Conservation (phyloP, 1,140 invertebrate species). For the Dendrolimus kikuchii region DNA sequence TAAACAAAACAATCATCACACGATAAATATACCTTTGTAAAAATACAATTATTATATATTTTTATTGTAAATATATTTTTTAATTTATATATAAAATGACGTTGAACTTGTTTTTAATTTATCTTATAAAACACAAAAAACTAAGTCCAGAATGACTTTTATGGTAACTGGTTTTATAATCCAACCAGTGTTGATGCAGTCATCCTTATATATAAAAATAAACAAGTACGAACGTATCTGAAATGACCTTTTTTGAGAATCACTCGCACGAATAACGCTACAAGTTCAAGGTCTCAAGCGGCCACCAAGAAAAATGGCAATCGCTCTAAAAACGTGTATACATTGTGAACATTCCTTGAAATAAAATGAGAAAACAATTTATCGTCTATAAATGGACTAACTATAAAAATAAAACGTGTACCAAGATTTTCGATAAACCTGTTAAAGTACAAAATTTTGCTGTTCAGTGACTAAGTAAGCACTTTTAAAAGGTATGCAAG, state of each 20-base stretch:
- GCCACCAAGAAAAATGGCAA: slow-evolving; percentile 19
- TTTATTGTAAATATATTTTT: slow-evolving; percentile 15
- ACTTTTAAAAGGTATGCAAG: slow-evolving; percentile 28
- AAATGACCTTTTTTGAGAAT: no score
- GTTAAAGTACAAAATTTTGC: slow-evolving; percentile 35
- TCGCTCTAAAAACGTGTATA: slow-evolving; percentile 25
- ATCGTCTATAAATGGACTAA: slow-evolving; percentile 47
- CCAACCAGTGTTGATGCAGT: no score
- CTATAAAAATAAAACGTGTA: slow-evolving; percentile 40
- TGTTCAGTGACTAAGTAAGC: slow-evolving; percentile 45
- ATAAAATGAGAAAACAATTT: slow-evolving; percentile 34
- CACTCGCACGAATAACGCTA: slow-evolving; percentile 7
- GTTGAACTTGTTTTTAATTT: slow-evolving; percentile 13
- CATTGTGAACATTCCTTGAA: slow-evolving; percentile 43
- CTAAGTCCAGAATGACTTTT: slow-evolving; percentile 2
- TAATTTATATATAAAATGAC: slow-evolving; percentile 14
- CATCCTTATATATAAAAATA: slow-evolving; percentile 10
- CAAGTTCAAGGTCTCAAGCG: slow-evolving; percentile 25
- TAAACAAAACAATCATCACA: slow-evolving; percentile 62
- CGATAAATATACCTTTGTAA: slow-evolving; percentile 49
- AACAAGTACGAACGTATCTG: neutral
- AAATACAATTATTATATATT: slow-evolving; percentile 58
- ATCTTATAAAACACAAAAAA: neutral
- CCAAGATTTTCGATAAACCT: slow-evolving; percentile 45
- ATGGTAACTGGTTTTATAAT: neutral